Conservation (phyloP, 1,140 invertebrate genomes). For the Nephotettix cincticeps region DNA sequence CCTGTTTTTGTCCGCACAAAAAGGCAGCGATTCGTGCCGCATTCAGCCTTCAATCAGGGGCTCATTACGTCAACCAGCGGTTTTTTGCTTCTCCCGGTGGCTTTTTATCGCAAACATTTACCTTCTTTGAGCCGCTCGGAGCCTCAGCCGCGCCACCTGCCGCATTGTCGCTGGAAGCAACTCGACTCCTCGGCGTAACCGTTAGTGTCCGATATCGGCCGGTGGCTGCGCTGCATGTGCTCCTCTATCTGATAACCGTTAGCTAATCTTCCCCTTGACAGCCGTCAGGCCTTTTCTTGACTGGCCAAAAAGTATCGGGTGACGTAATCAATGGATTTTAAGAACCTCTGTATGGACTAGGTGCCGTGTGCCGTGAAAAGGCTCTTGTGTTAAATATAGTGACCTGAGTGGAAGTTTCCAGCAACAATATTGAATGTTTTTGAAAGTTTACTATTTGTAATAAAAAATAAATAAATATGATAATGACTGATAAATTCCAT, state of each 20-base stretch:
- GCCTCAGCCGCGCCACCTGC: not conserved
- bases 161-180: not conserved
- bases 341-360: too few relatives aligned
- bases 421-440: too few relatives aligned
- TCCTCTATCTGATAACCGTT: not conserved
- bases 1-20: not conserved
- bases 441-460: too few relatives aligned
- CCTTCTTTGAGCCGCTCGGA: not conserved
- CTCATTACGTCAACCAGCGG: constrained; percentile 10
- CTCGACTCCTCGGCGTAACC: constrained; percentile 7
- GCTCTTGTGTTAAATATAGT: too few relatives aligned
- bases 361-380: too few relatives aligned
- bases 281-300: not conserved
- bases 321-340: too few relatives aligned
- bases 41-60: constrained; percentile 10
- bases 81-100: not conserved
- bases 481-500: too few relatives aligned
- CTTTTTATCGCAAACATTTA: constrained; percentile 18
- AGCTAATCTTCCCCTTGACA: constrained; percentile 13
- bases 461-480: too few relatives aligned
- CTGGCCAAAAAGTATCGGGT: not conserved
- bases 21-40: not conserved
- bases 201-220: not conserved
- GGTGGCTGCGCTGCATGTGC: not conserved
- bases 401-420: too few relatives aligned